Evolutionary conservation across 2,888 invertebrate genomes (phyloP), one percentile per base, ranked within the genome.

Genomic region (Zygaena filipendulae): DNA sequence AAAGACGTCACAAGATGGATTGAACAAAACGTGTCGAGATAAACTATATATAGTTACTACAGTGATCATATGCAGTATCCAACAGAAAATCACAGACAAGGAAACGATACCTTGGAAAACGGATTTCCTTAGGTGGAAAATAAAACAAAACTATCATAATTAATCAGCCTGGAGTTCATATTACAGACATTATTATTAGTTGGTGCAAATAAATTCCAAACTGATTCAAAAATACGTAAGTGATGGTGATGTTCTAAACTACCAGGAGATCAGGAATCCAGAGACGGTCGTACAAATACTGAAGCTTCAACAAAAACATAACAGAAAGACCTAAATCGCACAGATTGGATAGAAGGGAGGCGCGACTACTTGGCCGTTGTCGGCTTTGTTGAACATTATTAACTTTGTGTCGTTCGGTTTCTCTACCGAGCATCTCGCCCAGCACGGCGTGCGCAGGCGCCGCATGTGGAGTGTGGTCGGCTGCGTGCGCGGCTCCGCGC

Each of bases 391-490:
- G 67, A 67, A 67, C 71, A 66, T 72, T 79, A 81, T 82, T 82
- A 83, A 82, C 83, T 82, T 81, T 75, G 82, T 80, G 82, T 83
- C 83, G 70, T 81, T 82, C 68, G 82, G 81, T 82, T 82, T 84
- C 75, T 84, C 79, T 70, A 83, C 80, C 69, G 84, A 83, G 79
- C 86, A 87, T 82, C 88, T 85, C 77, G 90, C 87, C 90, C 90
- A 90, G 74, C 89, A 86, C 59, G 90, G 90, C 60, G 89, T 87
- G 77, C 89, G 87, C 68, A 90, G 87, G 55, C 88, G 86, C 70
- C 90, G 85, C 79, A 83, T 85, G 82, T 85, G 87, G 43, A 84
- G 81, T 46, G 86, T 82, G 26, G 67, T 49, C 40, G 67, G 67
- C 62, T 69, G 67, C 49, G 59, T 55, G 3, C 69, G 62, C 42